Percentiles rank a stretch among this genome's conserved stretches.
Evolutionary conservation across 1,140 invertebrate genomes (phyloP).

Genomic region (Trichonephila clavata): DNA sequence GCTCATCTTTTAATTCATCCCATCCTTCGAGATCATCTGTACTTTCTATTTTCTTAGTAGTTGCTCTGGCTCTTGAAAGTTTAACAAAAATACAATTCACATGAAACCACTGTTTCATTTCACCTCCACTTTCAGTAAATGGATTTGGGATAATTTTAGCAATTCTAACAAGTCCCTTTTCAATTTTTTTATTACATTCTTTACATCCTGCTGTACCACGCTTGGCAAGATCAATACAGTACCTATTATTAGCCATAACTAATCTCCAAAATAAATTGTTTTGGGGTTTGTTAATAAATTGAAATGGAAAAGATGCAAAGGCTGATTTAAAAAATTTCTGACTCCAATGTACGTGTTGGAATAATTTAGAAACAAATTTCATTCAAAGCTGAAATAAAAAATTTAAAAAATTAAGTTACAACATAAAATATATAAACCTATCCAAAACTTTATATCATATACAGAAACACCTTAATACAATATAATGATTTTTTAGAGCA

Average conservation of each 20-base stretch:
- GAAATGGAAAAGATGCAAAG: neutral
- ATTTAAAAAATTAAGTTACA: neutral
- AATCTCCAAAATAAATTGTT: neutral
- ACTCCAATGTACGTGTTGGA: neutral
- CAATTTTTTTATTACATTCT: slow-evolving; percentile 91
- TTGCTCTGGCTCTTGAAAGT: slow-evolving; percentile 88
- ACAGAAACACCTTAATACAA: too few relatives aligned
- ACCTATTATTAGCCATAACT: slow-evolving; percentile 66
- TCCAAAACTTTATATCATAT: too few relatives aligned
- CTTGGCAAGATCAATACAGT: slow-evolving; percentile 88
- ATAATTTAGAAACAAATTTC: neutral
- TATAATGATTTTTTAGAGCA: too few relatives aligned
- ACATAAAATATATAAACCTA: too few relatives aligned
- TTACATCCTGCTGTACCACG: slow-evolving; percentile 91
- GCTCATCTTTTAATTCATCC: slow-evolving; percentile 85
- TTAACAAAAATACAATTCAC: slow-evolving; percentile 89
- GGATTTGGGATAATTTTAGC: slow-evolving; percentile 89
- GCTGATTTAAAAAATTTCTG: neutral
- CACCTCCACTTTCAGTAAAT: slow-evolving; percentile 87
- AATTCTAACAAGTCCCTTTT: slow-evolving; percentile 87
- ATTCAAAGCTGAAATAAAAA: neutral
- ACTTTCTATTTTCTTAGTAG: slow-evolving; percentile 90
- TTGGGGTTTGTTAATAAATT: neutral
- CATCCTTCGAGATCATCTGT: slow-evolving; percentile 90
- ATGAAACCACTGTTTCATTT: slow-evolving; percentile 94